Base-by-base conservation (phyloP, 1,140 invertebrate genomes). In the Formica selysi region DNA sequence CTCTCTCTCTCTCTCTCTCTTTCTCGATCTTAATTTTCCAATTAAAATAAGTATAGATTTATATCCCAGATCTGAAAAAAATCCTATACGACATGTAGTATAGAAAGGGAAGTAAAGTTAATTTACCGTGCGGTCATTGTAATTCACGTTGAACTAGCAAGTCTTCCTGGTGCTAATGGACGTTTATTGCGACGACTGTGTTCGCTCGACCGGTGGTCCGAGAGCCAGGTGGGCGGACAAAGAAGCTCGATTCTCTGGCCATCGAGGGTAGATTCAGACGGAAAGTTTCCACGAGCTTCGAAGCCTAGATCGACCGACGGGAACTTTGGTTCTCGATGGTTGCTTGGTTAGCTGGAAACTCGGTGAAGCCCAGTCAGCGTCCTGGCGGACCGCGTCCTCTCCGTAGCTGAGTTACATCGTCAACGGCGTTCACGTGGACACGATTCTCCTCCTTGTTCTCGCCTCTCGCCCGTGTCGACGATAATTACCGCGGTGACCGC, bases 361-460 rank as follows among this genome's bases (percentile, higher is more conserved):
- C 90, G 87, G 85, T 88, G 92, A 94, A 94, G 93, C 93, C 93
- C 90, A 93, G 93, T 94, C 93, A 94, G 93, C 93, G 64, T 44
- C 64, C 51, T 65, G 19, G 61, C 26, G 64, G 68, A 74, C 68
- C 68, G 26, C 68, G 54, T 61, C 13, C 68, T 61, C 38, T 26
- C 54, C 13, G 68, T 74, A 61, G 62, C 71, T 19, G 64, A 80
- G 48, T 13, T 19, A 51, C 48, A 44, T 68, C 57, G 62, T 48
- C 73, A 67, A 71, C 54, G 85, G 86, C 86, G 87, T 89, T 89
- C 92, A 87, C 89, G 85, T 87, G 76, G 74, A 81, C 87, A 87
- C 80, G 74, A 74, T 83, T 83, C 36, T 70, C 86, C 59, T 67
- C 68, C 83, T 80, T 84, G 73, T 86, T 76, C 89, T 87, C 70